These are phyloP conservation scores for Oophaga sylvatica DNA, from an alignment of 2,797 vertebrate species.

Conservation along the genomic window DNA sequence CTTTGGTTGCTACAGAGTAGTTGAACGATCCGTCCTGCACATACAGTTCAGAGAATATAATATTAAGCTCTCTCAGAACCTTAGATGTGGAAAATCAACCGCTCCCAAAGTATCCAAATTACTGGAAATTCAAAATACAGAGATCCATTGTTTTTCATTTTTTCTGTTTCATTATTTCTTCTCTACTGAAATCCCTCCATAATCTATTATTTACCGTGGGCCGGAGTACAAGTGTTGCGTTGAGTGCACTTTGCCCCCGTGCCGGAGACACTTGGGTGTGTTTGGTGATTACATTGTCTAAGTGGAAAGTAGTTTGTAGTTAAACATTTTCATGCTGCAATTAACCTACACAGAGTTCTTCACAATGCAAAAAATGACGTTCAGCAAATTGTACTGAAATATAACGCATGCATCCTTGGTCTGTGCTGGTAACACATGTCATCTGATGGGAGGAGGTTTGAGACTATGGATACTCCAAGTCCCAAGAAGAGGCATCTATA, in stretches of 20 bases:
- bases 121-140: background rate
- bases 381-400: background rate
- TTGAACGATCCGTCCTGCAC: background rate
- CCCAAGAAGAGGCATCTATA: too few relatives aligned
- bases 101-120: background rate
- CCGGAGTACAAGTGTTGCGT: background rate
- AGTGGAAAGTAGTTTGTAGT: background rate
- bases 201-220: background rate
- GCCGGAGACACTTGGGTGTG: background rate
- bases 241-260: slow-evolving; percentile 29
- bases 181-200: background rate
- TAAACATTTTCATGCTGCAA: background rate
- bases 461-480: too few relatives aligned
- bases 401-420: background rate
- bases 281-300: slow-evolving; percentile 11
- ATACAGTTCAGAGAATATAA: background rate
- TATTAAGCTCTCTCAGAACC: background rate
- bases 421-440: too few relatives aligned
- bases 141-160: background rate
- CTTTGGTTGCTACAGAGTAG: background rate
- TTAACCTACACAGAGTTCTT: background rate
- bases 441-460: too few relatives aligned
- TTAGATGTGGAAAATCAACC: background rate
- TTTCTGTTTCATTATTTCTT: background rate
- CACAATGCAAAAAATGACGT: background rate